Conservation (phyloP, 2,113 vertebrate genomes). For the Oreochromis spilurus region DNA sequence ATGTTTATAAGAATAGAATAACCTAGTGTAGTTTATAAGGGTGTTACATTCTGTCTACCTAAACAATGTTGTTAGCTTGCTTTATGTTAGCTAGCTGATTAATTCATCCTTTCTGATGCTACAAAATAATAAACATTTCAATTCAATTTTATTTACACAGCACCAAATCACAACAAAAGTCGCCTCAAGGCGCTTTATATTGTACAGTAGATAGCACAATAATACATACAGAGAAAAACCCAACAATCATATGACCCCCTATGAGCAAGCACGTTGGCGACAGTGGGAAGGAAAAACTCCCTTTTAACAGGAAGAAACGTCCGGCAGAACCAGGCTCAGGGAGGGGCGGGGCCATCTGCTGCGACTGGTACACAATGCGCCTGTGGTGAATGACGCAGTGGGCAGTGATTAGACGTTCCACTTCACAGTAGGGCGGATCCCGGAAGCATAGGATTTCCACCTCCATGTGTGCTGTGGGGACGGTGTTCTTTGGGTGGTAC, state of each 20-base stretch:
- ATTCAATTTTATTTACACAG: no score
- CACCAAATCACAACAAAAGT: no score
- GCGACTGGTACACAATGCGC: not conserved
- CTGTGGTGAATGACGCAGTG: not conserved
- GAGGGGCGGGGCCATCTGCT: not conserved
- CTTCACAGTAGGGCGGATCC: not conserved
- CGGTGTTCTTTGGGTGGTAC: not conserved
- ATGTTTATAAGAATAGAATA: not conserved
- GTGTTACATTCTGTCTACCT: not conserved
- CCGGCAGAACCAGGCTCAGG: not conserved
- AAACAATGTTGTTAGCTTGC: not conserved
- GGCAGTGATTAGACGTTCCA: not conserved
- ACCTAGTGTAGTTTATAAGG: not conserved
- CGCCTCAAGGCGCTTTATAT: no score
- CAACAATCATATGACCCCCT: no score
- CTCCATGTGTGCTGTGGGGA: not conserved
- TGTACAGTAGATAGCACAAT: no score
- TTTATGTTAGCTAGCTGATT: not conserved
- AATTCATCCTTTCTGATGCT: not conserved
- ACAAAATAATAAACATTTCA: not conserved
- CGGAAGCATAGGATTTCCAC: not conserved
- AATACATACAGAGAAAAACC: no score
- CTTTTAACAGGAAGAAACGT: not conserved
- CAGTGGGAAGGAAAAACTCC: no score
- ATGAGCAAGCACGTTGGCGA: no score